Evolutionary conservation across 2,113 vertebrate genomes (phyloP).

Genomic region (Peromyscus leucopus): DNA sequence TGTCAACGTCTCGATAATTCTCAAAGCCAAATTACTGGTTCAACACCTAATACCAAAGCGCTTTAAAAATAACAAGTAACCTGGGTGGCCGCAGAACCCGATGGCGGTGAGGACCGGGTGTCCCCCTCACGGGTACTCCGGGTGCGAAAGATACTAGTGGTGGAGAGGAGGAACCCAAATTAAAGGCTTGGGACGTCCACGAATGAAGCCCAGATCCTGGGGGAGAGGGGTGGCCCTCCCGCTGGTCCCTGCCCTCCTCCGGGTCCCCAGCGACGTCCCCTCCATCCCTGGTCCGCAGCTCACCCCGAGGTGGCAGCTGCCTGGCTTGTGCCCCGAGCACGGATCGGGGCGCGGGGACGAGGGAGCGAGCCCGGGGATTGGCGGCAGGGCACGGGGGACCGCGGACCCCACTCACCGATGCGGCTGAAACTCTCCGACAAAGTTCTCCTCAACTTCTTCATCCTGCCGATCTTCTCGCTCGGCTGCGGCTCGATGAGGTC

Average conservation of each 20-base stretch:
- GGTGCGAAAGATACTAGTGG: not conserved
- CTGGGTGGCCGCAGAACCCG: not conserved
- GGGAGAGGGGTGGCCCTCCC: not conserved
- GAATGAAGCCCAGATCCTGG: not conserved
- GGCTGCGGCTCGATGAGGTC: conserved; percentile 81
- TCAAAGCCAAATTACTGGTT: not conserved
- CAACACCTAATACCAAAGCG: not conserved
- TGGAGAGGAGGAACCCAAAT: not conserved
- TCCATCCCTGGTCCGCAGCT: not conserved
- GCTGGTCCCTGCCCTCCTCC: not conserved
- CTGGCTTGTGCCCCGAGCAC: not conserved
- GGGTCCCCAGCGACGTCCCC: not conserved
- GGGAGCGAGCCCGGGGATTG: not conserved
- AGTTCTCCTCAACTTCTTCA: conserved; percentile 99
- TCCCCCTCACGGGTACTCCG: not conserved
- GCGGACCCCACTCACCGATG: conserved; percentile 91
- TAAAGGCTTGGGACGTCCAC: not conserved
- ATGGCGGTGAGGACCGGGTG: not conserved
- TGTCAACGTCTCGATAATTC: not conserved
- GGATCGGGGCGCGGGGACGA: not conserved
- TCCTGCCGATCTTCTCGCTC: conserved; percentile 89
- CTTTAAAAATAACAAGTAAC: not conserved
- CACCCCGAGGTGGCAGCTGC: not conserved
- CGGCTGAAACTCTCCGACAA: conserved; percentile 98
- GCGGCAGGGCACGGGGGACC: not conserved